These are phyloP conservation scores for Drosophila cardini DNA, from an alignment of 1,140 invertebrate genomes.

Conservation along the genomic window DNA sequence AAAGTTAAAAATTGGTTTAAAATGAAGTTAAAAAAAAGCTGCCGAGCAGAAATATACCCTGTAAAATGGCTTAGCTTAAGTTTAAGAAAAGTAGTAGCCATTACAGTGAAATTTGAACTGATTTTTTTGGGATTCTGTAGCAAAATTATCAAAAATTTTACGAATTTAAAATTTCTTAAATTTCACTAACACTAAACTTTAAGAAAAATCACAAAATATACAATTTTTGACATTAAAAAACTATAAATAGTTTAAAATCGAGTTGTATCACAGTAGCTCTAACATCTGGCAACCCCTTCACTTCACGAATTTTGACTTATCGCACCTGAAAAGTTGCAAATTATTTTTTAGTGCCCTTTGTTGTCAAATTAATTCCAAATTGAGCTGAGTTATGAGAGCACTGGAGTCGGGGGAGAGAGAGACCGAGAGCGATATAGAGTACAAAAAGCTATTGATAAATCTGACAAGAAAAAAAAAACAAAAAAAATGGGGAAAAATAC, in stretches of 20 bases:
- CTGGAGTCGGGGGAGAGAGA: not conserved
- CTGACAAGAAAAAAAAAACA: not conserved
- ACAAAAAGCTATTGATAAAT: constrained; percentile 16
- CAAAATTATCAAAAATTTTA: no score
- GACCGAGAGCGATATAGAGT: not conserved
- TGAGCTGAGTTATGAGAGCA: constrained; percentile 1
- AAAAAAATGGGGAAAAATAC: not conserved
- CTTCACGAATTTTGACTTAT: no score
- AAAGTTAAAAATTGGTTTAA: no score
- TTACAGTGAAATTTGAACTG: no score
- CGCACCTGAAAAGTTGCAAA: not conserved
- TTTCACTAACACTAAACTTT: no score
- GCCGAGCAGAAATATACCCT: not conserved
- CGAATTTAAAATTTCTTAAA: no score
- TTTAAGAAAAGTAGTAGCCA: not conserved
- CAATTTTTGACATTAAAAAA: no score
- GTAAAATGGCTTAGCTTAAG: not conserved
- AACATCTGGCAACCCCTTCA: not conserved
- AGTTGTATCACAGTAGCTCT: no score
- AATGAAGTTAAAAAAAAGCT: no score
- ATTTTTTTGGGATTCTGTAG: no score
- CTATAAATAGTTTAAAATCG: no score
- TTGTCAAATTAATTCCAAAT: not conserved
- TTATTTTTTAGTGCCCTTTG: not conserved
- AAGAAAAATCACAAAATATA: not conserved